phyloP scores from a whole-genome alignment of 2,888 invertebrate species.

The Hartigia nigra region DNA sequence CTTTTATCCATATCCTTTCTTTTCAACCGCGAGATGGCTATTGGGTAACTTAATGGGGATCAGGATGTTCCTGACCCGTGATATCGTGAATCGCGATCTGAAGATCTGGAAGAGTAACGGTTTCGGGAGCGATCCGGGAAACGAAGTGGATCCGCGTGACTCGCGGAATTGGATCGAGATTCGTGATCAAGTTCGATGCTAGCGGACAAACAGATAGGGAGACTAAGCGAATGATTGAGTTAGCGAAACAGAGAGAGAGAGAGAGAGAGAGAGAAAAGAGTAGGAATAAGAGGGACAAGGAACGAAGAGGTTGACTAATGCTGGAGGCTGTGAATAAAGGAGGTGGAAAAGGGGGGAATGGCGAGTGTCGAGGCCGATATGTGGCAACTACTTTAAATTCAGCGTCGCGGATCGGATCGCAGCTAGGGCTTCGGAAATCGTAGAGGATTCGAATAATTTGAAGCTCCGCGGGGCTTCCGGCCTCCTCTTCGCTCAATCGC shows the following conservation, averaged over 20 bases:
- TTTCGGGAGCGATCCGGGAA: background rate
- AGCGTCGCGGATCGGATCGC: constrained; percentile 52
- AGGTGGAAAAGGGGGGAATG: constrained; percentile 12
- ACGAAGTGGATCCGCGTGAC: background rate
- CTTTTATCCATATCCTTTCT: background rate
- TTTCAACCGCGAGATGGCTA: background rate
- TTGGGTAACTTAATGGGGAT: background rate
- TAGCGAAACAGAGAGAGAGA: background rate
- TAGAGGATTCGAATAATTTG: constrained; percentile 66
- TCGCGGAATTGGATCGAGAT: background rate
- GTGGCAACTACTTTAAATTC: constrained; percentile 60
- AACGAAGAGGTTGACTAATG: background rate
- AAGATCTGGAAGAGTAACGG: background rate
- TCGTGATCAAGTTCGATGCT: background rate
- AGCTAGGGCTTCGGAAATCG: constrained; percentile 65
- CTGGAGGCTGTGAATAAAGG: constrained; percentile 8
- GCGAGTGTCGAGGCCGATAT: constrained; percentile 28
- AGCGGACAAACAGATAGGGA: background rate
- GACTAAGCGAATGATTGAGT: background rate
- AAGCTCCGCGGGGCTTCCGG: constrained; percentile 51
- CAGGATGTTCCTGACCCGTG: background rate
- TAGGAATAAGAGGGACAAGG: background rate
- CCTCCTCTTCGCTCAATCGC: constrained; percentile 22
- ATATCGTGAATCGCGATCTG: background rate
- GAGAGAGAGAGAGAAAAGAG: too few relatives aligned